Evolutionary conservation across 2,888 invertebrate species (phyloP).

Genomic region (Augiades crinisus): DNA sequence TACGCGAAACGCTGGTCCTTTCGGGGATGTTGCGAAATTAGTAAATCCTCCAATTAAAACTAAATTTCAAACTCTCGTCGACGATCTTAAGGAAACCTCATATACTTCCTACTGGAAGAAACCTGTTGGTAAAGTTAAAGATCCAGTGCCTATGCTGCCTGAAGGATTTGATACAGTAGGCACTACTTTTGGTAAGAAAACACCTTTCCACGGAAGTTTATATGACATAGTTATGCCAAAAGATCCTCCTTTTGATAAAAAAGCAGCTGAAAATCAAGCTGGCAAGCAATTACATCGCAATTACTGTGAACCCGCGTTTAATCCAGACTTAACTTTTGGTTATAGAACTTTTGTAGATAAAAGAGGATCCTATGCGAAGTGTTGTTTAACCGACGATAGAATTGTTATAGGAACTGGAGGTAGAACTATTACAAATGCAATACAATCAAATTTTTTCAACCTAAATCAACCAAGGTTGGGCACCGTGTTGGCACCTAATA

Average conservation of each 20-base stretch:
- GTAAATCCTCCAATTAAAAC: constrained; percentile 56
- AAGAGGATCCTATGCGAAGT: constrained; percentile 68
- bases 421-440: constrained; percentile 53
- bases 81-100: constrained; percentile 58
- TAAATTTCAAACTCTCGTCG: constrained; percentile 58
- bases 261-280: constrained; percentile 44
- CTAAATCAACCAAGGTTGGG: constrained; percentile 57
- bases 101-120: constrained; percentile 66
- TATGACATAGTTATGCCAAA: constrained; percentile 69
- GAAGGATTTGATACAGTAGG: constrained; percentile 51
- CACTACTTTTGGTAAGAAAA: constrained; percentile 61
- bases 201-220: constrained; percentile 45
- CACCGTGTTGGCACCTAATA: constrained; percentile 65
- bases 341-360: constrained; percentile 62
- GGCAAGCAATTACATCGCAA: constrained; percentile 51
- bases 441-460: constrained; percentile 63
- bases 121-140: constrained; percentile 48
- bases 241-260: constrained; percentile 52
- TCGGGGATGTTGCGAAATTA: constrained; percentile 44
- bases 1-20: constrained; percentile 50
- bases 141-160: constrained; percentile 64
- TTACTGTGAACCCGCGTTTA: constrained; percentile 64
- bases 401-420: constrained; percentile 53
- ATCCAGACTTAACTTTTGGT: constrained; percentile 68
- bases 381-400: constrained; percentile 64